Conservation (phyloP, 2,797 vertebrate genomes). For the Phalanger gymnotis region DNA sequence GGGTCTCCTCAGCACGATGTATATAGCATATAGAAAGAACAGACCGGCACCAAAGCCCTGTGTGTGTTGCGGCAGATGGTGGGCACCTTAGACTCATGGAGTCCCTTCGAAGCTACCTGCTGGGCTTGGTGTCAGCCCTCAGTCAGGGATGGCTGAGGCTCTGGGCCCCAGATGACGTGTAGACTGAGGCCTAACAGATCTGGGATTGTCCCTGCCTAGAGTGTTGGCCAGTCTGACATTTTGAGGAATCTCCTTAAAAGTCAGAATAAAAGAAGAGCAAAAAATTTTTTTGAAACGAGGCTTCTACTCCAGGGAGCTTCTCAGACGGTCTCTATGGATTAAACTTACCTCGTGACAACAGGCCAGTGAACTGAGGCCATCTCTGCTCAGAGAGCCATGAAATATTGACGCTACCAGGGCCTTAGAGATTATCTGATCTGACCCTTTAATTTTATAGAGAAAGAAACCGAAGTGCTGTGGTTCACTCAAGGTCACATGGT, state of each 20-base stretch:
- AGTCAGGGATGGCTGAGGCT: neutral
- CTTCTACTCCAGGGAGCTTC: neutral
- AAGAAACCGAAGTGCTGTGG: neutral
- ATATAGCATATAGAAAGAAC: neutral
- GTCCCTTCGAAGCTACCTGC: neutral
- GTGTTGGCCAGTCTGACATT: neutral
- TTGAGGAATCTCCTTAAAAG: neutral
- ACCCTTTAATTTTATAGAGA: neutral
- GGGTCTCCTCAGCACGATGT: neutral
- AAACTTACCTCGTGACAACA: neutral
- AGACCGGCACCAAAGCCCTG: neutral
- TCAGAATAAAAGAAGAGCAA: neutral
- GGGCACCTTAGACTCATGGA: neutral
- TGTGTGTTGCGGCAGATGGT: neutral
- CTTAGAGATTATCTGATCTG: neutral
- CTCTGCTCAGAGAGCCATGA: neutral
- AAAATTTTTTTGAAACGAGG: neutral
- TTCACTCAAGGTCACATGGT: neutral
- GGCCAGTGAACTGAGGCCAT: neutral
- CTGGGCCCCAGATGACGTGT: neutral
- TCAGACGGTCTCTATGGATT: neutral
- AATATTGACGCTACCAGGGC: neutral
- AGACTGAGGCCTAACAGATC: neutral
- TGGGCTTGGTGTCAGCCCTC: neutral
- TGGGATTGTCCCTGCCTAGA: neutral